A percentile compares a stretch with the other conserved stretches of the same genome.
Conservation (phyloP, 1,140 invertebrate species). For the Littorina saxatilis region DNA sequence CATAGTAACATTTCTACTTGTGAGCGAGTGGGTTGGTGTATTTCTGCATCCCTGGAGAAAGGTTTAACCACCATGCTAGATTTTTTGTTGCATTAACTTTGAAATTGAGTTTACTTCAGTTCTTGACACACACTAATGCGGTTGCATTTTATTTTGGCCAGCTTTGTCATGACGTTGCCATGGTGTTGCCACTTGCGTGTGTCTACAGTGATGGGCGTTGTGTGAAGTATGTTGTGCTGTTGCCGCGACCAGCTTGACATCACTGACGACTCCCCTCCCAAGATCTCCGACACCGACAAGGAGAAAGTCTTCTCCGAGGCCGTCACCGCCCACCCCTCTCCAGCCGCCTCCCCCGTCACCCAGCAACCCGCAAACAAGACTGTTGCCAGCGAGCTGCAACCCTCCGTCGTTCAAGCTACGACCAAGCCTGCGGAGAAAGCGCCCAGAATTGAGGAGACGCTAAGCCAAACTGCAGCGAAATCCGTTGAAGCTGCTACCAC, state of each 20-base stretch:
- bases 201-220: conserved; percentile 6
- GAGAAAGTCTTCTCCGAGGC: conserved; percentile 9
- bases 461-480: neutral
- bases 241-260: neutral
- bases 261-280: neutral
- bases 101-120: neutral
- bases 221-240: conserved; percentile 21
- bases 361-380: neutral
- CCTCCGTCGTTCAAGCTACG: too few species aligned
- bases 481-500: too few species aligned
- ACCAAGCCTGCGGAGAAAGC: neutral
- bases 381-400: neutral
- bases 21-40: too few species aligned
- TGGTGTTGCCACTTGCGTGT: neutral
- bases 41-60: too few species aligned
- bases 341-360: conserved; percentile 14
- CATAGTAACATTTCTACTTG: too few species aligned
- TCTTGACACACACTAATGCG: too few species aligned
- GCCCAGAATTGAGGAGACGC: neutral
- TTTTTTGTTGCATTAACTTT: neutral
- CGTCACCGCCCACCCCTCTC: conserved; percentile 22
- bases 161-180: neutral
- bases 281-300: neutral
- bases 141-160: too few species aligned
- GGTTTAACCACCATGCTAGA: too few species aligned